Conservation (phyloP, 2,888 invertebrate genomes). For the Lepeophtheirus nordmannii region DNA sequence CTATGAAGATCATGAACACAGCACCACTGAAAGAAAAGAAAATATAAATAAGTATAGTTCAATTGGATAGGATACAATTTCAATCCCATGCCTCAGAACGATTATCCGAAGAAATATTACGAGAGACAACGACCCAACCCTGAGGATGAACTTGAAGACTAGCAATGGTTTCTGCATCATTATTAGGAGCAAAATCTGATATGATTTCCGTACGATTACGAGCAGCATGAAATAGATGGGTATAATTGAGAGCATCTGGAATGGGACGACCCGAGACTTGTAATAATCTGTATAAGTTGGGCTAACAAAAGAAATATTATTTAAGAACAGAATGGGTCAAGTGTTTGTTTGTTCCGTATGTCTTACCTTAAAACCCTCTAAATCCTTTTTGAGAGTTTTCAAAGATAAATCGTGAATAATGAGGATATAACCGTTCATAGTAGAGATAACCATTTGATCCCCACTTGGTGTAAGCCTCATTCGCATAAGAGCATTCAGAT, state of each 20-base stretch:
- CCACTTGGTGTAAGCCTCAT: slow-evolving; percentile 72
- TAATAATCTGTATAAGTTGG: slow-evolving; percentile 74
- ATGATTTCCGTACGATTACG: slow-evolving; percentile 77
- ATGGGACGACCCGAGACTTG: slow-evolving; percentile 66
- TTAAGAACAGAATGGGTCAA: not conserved
- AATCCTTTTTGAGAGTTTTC: slow-evolving; percentile 56
- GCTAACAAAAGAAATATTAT: slow-evolving; percentile 42
- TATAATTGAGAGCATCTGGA: slow-evolving; percentile 61
- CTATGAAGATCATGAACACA: slow-evolving; percentile 84
- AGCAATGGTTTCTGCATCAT: slow-evolving; percentile 77
- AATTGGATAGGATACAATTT: not conserved
- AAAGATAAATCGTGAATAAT: slow-evolving; percentile 75
- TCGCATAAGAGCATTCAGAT: slow-evolving; percentile 69
- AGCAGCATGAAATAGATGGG: slow-evolving; percentile 52
- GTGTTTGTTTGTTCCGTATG: not conserved
- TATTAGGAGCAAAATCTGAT: slow-evolving; percentile 63
- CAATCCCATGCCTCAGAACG: slow-evolving; percentile 52
- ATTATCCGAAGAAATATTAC: slow-evolving; percentile 72
- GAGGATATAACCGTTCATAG: slow-evolving; percentile 73
- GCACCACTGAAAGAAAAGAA: slow-evolving; percentile 54
- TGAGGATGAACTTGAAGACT: slow-evolving; percentile 76
- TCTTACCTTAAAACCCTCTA: slow-evolving; percentile 62
- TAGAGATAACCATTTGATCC: slow-evolving; percentile 72
- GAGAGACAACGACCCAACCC: slow-evolving; percentile 71
- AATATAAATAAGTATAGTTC: too few species aligned